Conservation (phyloP, 1,140 invertebrate species). For the Anoplophora glabripennis region DNA sequence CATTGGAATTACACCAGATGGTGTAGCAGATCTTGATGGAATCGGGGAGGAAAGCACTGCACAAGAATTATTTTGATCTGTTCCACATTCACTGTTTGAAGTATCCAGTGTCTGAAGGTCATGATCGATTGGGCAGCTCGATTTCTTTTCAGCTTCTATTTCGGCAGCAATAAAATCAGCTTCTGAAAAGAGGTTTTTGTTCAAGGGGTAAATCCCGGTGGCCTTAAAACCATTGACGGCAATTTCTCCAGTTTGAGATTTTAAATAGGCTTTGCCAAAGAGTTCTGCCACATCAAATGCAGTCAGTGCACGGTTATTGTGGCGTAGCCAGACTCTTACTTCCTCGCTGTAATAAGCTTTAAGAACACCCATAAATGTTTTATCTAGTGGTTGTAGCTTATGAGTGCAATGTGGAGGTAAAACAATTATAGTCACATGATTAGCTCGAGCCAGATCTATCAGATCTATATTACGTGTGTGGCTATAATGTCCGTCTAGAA, state of each 20-base stretch:
- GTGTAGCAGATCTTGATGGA: not conserved
- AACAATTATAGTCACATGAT: constrained; percentile 38
- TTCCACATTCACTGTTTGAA: constrained; percentile 3
- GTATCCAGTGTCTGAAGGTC: too few species aligned
- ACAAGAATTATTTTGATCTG: not conserved
- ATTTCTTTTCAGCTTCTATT: constrained; percentile 3
- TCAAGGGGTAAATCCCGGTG: constrained; percentile 36
- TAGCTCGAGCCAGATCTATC: constrained; percentile 38
- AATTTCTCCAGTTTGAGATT: constrained; percentile 11
- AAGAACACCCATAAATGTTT: constrained; percentile 31
- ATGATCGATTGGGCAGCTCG: too few species aligned
- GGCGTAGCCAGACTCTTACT: constrained; percentile 14
- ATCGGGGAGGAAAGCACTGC: not conserved
- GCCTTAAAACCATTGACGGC: not conserved
- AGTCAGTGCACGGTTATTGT: constrained; percentile 9
- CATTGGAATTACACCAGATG: constrained; percentile 1
- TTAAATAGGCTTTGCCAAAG: constrained; percentile 22
- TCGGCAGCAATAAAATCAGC: constrained; percentile 20
- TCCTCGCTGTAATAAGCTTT: constrained; percentile 18
- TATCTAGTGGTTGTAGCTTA: constrained; percentile 40
- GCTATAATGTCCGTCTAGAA: constrained; percentile 43
- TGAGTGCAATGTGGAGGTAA: constrained; percentile 38
- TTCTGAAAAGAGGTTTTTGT: constrained; percentile 36
- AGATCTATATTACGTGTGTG: constrained; percentile 45
- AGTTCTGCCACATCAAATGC: constrained; percentile 21